A percentile compares a stretch with the other conserved stretches of the same genome.
Conservation (phyloP, 2,113 vertebrate species). For the Mixornis gularis region DNA sequence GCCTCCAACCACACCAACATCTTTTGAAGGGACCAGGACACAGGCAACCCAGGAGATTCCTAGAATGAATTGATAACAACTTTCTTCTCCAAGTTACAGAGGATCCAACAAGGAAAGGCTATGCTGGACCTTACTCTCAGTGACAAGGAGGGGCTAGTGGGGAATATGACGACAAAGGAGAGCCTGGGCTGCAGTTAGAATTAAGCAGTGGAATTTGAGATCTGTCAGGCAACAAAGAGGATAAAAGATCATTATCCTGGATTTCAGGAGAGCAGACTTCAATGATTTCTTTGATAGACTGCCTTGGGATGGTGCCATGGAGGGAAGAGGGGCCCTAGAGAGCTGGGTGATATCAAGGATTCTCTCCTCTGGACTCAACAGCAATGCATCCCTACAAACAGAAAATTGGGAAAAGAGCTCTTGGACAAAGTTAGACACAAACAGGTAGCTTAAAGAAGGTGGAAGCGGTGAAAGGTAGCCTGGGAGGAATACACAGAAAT, state of each 20-base stretch:
- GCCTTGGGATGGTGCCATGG: not conserved
- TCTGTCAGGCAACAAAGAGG: not conserved
- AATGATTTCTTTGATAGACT: no score
- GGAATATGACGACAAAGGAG: no score
- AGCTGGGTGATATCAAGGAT: not conserved
- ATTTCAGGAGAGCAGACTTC: not conserved
- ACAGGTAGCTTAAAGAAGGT: not conserved
- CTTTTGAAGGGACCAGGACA: not conserved
- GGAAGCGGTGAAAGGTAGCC: not conserved
- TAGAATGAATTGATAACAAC: not conserved
- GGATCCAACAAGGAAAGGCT: rapidly evolving
- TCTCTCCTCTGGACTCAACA: not conserved
- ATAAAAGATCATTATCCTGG: not conserved
- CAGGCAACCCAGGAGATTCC: not conserved
- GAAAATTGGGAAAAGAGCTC: not conserved
- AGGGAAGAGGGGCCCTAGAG: not conserved
- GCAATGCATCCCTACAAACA: not conserved
- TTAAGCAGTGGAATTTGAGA: not conserved
- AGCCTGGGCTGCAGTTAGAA: not conserved
- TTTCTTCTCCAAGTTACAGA: not conserved
- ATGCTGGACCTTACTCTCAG: not conserved
- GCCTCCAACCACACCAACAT: not conserved
- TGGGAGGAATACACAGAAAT: not conserved
- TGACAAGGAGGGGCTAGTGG: not conserved
- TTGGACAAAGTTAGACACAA: not conserved